Evolutionary conservation across 1,140 invertebrate genomes (phyloP).

Genomic region (Dysdera silvatica): DNA sequence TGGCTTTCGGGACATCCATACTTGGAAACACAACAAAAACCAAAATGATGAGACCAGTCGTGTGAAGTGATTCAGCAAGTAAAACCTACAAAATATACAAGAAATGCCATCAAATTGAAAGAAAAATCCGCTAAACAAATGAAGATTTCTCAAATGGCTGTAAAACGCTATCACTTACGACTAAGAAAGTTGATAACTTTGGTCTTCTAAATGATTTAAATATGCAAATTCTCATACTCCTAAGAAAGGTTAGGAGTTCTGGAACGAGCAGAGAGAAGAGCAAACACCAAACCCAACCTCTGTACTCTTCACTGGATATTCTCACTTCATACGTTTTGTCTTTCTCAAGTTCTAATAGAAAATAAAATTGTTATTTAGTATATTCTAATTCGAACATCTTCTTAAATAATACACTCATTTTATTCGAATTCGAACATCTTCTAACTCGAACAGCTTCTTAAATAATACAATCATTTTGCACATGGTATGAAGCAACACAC

Average conservation of each 20-base stretch:
- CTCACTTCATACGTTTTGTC: constrained; percentile 16
- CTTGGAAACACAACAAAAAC: too few relatives aligned
- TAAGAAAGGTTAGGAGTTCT: constrained; percentile 73
- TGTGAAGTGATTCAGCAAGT: too few relatives aligned
- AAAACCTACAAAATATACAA: too few relatives aligned
- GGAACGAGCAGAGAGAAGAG: constrained; percentile 75
- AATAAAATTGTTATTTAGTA: too few relatives aligned
- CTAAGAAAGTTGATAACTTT: constrained; percentile 12
- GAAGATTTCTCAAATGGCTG: too few relatives aligned
- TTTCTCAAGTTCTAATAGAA: constrained; percentile 48
- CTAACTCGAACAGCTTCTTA: constrained; percentile 4
- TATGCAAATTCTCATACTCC: constrained; percentile 78
- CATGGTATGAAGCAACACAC: too few relatives aligned
- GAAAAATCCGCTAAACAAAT: too few relatives aligned
- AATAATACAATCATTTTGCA: constrained; percentile 18
- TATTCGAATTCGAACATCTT: neutral
- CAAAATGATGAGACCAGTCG: too few relatives aligned
- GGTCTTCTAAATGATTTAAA: constrained; percentile 56
- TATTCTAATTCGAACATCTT: neutral
- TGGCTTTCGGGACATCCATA: too few relatives aligned
- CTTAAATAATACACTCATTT: neutral
- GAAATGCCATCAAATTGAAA: too few relatives aligned
- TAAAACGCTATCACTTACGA: constrained; percentile 23
- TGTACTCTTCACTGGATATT: constrained; percentile 60
- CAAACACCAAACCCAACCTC: constrained; percentile 86